A percentile compares a stretch with the other conserved stretches of the same genome.
Evolutionary conservation across 2,797 vertebrate species (phyloP).

Genomic region (Podarcis siculus): DNA sequence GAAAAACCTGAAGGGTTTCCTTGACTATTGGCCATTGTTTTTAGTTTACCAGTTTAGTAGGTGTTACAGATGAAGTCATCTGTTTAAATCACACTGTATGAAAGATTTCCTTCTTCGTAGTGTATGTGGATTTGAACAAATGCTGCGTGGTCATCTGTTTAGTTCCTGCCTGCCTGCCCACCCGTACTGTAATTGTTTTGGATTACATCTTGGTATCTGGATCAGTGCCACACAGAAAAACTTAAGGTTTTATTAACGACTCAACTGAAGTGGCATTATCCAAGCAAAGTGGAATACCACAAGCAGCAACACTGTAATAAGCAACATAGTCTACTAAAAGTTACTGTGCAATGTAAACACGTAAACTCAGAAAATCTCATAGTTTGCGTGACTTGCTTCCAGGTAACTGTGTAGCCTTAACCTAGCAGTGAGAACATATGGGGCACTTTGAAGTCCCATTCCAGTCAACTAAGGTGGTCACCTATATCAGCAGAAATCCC

Average conservation of each 20-base stretch:
- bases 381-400: too few relatives aligned
- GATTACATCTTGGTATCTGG: constrained; percentile 6
- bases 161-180: constrained; percentile 7
- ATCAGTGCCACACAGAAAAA: neutral
- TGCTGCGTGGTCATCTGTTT: constrained; percentile 8
- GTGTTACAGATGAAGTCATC: constrained; percentile 49
- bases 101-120: constrained; percentile 1
- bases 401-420: neutral
- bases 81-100: constrained; percentile 40
- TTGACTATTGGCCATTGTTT: constrained; percentile 34
- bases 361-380: too few relatives aligned
- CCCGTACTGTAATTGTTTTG: neutral
- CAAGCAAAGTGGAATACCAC: neutral
- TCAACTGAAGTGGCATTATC: neutral
- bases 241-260: constrained; percentile 5
- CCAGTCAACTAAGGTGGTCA: too few relatives aligned
- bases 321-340: neutral
- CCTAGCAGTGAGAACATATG: constrained; percentile 14
- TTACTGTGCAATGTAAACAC: neutral
- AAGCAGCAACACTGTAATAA: constrained; percentile 25
- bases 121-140: constrained; percentile 17
- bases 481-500: too few relatives aligned
- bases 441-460: neutral
- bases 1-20: constrained; percentile 35
- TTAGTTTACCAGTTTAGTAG: constrained; percentile 45